Percentiles rank a stretch among this genome's conserved stretches.
Evolutionary conservation across 2,113 vertebrate genomes (phyloP).

Genomic region (Hassar affinis): DNA sequence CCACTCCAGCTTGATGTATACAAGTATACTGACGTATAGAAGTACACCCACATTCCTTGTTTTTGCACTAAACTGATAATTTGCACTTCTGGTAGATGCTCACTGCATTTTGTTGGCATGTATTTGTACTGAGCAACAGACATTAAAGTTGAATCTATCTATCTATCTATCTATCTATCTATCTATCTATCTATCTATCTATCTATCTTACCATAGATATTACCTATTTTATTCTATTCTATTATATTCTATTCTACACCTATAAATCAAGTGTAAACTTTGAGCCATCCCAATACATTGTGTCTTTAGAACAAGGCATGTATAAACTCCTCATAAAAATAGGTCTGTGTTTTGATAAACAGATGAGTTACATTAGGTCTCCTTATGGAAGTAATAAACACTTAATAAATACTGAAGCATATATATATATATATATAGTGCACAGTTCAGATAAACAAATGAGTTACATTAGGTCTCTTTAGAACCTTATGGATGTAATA

Average conservation of each 20-base stretch:
- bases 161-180: too few relatives aligned
- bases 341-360: not conserved
- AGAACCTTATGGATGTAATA: not conserved
- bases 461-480: not conserved
- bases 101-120: too few relatives aligned
- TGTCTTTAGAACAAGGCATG: not conserved
- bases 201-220: not conserved
- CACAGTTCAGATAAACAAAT: not conserved
- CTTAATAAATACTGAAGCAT: not conserved
- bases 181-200: too few relatives aligned
- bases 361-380: not conserved
- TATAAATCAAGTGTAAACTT: too few relatives aligned
- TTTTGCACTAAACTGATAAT: too few relatives aligned
- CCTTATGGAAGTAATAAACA: not conserved
- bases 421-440: too few relatives aligned
- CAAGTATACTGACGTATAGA: too few relatives aligned
- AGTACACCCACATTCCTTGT: too few relatives aligned
- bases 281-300: not conserved
- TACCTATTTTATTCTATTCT: not conserved
- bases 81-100: too few relatives aligned
- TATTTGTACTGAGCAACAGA: too few relatives aligned
- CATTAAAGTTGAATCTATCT: too few relatives aligned
- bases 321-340: not conserved
- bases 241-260: not conserved
- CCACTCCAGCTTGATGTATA: too few relatives aligned